Evolutionary conservation across 2,888 invertebrate genomes (phyloP).

Genomic region (Rhagonycha lutea): DNA sequence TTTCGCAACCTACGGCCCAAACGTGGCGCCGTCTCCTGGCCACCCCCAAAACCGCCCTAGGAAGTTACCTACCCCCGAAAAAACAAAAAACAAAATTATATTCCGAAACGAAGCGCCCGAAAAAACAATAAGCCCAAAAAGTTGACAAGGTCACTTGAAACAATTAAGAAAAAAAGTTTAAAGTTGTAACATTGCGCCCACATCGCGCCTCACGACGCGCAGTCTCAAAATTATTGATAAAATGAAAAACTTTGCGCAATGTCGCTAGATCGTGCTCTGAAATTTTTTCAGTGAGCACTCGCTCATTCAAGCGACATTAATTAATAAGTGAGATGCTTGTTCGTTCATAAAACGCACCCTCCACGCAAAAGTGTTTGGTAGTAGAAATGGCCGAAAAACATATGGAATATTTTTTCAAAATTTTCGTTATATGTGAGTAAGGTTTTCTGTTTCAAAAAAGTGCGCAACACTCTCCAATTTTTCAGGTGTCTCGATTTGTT

Average conservation of each 20-base stretch:
- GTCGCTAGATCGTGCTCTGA: background rate
- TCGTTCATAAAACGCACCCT: conserved; percentile 3
- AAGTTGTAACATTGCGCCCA: background rate
- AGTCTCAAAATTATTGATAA: conserved; percentile 14
- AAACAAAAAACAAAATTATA: background rate
- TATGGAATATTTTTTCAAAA: conserved; percentile 10
- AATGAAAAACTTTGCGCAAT: conserved; percentile 7
- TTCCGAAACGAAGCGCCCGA: background rate
- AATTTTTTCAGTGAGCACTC: conserved; percentile 1
- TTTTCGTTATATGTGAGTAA: conserved; percentile 22
- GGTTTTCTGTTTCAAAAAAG: background rate
- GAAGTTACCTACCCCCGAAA: background rate
- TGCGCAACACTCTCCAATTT: background rate
- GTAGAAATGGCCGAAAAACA: conserved; percentile 3
- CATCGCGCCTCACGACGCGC: conserved; percentile 1
- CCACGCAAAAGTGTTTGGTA: background rate
- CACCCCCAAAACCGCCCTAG: background rate
- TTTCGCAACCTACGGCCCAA: background rate
- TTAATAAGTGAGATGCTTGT: conserved; percentile 9
- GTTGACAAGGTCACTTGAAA: background rate
- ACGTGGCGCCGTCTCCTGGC: background rate
- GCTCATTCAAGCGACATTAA: background rate
- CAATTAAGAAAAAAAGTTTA: background rate
- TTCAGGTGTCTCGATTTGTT: conserved; percentile 20
- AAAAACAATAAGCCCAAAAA: background rate